A percentile compares a stretch with the other conserved stretches of the same genome.
These are phyloP conservation scores for Rousettus madagascariensis DNA, from an alignment of 2,797 vertebrate genomes.

Conservation along the genomic window DNA sequence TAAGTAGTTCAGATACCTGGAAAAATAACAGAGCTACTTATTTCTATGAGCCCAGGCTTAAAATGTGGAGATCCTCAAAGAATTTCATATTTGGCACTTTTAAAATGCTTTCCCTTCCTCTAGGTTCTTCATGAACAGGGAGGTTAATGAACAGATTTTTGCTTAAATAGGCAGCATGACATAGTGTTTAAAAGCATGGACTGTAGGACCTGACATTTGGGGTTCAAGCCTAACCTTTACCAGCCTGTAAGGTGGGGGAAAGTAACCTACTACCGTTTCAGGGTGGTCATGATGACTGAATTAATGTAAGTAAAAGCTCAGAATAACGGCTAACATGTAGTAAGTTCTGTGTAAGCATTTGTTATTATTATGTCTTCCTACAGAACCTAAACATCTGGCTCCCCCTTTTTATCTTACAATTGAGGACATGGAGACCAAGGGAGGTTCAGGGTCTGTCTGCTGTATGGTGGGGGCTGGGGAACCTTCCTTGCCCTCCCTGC, in stretches of 20 bases:
- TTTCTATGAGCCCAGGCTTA: slow-evolving; percentile 12
- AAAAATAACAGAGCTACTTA: slow-evolving; percentile 25
- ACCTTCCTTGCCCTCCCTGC: background rate
- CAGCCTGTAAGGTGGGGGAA: background rate
- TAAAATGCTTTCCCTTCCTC: background rate
- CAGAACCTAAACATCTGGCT: background rate
- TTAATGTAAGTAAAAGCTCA: background rate
- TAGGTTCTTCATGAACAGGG: background rate
- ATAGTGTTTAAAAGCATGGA: background rate
- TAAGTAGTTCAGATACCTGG: slow-evolving; percentile 23
- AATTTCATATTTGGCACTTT: slow-evolving; percentile 26
- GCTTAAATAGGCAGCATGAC: background rate
- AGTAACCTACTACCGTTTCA: background rate
- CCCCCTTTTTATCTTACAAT: background rate
- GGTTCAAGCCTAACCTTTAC: background rate
- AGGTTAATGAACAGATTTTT: background rate
- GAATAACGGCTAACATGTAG: background rate
- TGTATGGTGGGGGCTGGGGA: rapidly evolving
- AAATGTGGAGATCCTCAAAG: background rate
- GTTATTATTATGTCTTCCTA: background rate
- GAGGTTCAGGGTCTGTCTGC: background rate
- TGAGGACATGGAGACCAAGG: background rate
- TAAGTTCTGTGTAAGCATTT: background rate
- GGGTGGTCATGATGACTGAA: background rate
- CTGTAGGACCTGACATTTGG: background rate